Evolutionary conservation across 2,888 invertebrate species (phyloP).

Genomic region (Alsophila aescularia): DNA sequence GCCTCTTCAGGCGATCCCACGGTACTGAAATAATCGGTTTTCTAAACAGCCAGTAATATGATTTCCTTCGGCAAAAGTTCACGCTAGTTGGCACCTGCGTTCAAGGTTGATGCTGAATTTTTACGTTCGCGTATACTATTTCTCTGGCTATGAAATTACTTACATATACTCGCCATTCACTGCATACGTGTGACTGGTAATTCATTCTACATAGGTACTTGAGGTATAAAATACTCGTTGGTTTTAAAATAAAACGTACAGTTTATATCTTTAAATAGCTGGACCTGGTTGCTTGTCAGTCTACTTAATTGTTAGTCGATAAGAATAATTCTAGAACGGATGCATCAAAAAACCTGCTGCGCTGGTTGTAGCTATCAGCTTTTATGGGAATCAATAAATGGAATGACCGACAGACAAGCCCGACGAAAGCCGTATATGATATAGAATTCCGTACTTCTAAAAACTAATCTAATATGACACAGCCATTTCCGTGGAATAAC

Average conservation of each 20-base stretch:
- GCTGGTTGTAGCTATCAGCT: conserved; percentile 26
- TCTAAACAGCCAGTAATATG: conserved; percentile 58
- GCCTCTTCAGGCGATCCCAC: conserved; percentile 67
- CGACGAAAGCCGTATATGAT: neutral
- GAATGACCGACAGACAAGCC: conserved; percentile 25
- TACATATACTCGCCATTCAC: conserved; percentile 57
- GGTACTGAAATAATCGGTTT: conserved; percentile 76
- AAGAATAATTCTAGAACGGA: conserved; percentile 30
- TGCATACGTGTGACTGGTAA: conserved; percentile 43
- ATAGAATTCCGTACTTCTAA: conserved; percentile 7
- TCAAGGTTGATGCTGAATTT: conserved; percentile 59
- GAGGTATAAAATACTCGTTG: conserved; percentile 46
- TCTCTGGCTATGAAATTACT: conserved; percentile 51
- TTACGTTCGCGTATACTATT: conserved; percentile 61
- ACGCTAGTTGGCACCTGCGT: conserved; percentile 53
- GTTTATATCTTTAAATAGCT: conserved; percentile 36
- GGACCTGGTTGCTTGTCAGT: conserved; percentile 12
- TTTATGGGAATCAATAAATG: conserved; percentile 38
- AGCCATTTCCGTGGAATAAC: conserved; percentile 11
- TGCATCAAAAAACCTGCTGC: conserved; percentile 30
- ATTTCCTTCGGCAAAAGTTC: conserved; percentile 53
- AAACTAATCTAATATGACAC: conserved; percentile 4
- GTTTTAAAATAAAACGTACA: conserved; percentile 42
- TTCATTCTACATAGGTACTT: conserved; percentile 43
- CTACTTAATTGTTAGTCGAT: conserved; percentile 26